Percentiles rank a stretch among this genome's conserved stretches.
Conservation (phyloP, 2,888 invertebrate species). For the Yponomeuta evonymella region DNA sequence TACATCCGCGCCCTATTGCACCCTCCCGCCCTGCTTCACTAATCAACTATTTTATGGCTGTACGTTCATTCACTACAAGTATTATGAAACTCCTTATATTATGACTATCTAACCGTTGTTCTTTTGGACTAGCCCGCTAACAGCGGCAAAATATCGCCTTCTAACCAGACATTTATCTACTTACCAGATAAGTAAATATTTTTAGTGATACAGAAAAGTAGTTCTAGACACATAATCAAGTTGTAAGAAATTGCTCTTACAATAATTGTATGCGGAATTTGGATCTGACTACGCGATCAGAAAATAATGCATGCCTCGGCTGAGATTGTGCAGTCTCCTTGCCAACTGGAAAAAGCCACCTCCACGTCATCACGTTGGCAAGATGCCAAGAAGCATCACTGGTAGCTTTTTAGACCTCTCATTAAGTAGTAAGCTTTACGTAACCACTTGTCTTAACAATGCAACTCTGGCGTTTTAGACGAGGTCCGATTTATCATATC, state of each 20-base stretch:
- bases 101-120: slow-evolving; percentile 36
- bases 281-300: background rate
- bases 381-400: background rate
- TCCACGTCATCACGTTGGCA: background rate
- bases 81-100: background rate
- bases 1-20: slow-evolving; percentile 1
- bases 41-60: slow-evolving; percentile 8
- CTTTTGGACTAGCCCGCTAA: slow-evolving; percentile 53
- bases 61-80: slow-evolving; percentile 10
- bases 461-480: no score
- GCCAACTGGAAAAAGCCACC: background rate
- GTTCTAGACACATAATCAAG: slow-evolving; percentile 19
- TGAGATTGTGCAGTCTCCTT: background rate
- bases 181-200: slow-evolving; percentile 43
- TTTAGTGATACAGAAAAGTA: slow-evolving; percentile 37
- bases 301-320: background rate
- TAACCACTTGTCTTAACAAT: no score
- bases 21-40: background rate
- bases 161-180: slow-evolving; percentile 55
- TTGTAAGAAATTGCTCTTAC: slow-evolving; percentile 6
- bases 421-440: background rate
- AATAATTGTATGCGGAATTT: background rate
- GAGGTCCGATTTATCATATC: no score
- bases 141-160: background rate
- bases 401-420: background rate